Conservation (phyloP, 2,797 vertebrate species). For the Loris lydekkerianus region DNA sequence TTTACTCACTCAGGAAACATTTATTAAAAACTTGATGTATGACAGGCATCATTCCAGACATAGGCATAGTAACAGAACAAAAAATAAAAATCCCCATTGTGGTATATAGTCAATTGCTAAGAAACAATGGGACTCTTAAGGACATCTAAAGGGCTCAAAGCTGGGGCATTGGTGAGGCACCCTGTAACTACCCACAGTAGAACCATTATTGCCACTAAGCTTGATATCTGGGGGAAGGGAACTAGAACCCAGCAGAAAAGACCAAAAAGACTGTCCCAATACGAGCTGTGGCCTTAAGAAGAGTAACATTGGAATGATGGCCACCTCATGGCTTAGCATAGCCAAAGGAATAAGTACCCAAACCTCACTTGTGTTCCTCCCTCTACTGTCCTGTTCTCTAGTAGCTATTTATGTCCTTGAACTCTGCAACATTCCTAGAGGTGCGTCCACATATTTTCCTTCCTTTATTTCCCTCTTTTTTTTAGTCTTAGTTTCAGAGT, state of each 20-base stretch:
- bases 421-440: not conserved
- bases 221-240: not conserved
- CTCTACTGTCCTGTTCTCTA: not conserved
- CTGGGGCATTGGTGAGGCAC: not conserved
- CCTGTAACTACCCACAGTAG: not conserved
- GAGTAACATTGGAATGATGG: not conserved
- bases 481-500: conserved; percentile 1
- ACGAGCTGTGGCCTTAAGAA: not conserved
- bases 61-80: not conserved
- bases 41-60: not conserved
- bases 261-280: not conserved
- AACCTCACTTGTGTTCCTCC: not conserved
- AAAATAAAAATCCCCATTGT: not conserved
- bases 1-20: conserved; percentile 39
- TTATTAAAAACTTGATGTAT: conserved; percentile 21
- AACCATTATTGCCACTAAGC: not conserved
- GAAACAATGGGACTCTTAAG: conserved; percentile 25
- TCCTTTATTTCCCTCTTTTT: not conserved
- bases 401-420: no score
- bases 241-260: not conserved
- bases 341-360: not conserved
- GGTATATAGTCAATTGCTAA: not conserved
- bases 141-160: not conserved
- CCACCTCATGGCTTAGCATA: not conserved
- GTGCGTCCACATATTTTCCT: not conserved